phyloP scores from a whole-genome alignment of 35 echinoderm and acorn worm species.

The Holothuria glaberrima region DNA sequence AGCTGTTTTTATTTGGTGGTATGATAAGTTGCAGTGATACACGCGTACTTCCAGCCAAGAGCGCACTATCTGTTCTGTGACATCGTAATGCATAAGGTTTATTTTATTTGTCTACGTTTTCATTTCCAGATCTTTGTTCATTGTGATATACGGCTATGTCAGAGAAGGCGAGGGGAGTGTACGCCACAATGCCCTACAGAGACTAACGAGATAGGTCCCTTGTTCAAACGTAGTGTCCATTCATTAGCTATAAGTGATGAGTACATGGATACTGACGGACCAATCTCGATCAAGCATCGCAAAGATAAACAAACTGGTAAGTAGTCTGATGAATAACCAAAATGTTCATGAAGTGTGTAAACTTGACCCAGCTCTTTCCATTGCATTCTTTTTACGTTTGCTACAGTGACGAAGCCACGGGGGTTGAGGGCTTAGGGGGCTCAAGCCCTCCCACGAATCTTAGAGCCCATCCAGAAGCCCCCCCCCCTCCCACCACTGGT shows the following conservation, averaged over 20 bases:
- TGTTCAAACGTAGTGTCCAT: constrained; percentile 27
- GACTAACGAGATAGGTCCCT: constrained; percentile 21
- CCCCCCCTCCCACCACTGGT: too few species aligned
- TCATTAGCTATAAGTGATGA: constrained; percentile 54
- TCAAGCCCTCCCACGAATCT: too few species aligned
- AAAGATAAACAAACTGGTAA: neutral
- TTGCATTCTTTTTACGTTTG: too few species aligned
- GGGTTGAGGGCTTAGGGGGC: too few species aligned
- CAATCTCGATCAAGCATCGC: constrained; percentile 27
- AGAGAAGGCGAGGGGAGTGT: constrained; percentile 9
- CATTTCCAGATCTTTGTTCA: constrained; percentile 47
- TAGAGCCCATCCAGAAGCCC: too few species aligned
- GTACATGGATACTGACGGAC: constrained; percentile 62
- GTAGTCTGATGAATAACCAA: neutral
- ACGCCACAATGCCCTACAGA: neutral
- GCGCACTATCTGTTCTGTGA: too few species aligned
- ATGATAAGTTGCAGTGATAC: too few species aligned
- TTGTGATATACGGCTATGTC: constrained; percentile 48
- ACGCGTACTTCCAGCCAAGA: too few species aligned
- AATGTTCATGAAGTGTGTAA: neutral
- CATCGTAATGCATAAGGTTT: too few species aligned
- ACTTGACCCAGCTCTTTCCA: neutral
- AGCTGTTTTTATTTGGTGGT: too few species aligned
- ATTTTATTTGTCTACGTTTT: too few species aligned
- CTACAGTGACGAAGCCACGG: neutral